Conservation (phyloP, 2,797 vertebrate species). For the Pangasius macronema region DNA sequence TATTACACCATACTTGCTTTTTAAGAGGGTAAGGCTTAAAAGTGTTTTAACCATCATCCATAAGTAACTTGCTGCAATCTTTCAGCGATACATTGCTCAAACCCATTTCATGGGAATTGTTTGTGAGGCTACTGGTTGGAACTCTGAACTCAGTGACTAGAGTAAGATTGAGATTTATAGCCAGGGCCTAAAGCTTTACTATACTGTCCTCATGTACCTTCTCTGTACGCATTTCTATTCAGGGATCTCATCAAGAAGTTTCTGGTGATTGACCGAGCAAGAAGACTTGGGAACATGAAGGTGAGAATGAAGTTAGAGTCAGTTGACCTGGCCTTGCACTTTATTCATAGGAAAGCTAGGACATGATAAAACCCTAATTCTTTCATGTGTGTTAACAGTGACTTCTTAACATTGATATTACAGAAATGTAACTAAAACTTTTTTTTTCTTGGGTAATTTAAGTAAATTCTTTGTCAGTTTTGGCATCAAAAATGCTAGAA, state of each 20-base stretch:
- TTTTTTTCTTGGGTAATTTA: not conserved
- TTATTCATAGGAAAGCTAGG: not conserved
- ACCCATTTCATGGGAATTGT: too few relatives aligned
- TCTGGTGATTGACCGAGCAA: constrained; percentile 90
- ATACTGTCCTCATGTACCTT: not conserved
- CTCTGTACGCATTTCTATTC: constrained; percentile 36
- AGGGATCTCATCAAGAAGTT: constrained; percentile 97
- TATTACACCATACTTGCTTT: not conserved
- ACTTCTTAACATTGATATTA: not conserved
- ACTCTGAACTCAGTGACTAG: not conserved
- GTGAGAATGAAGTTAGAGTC: constrained; percentile 68
- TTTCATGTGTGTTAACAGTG: not conserved
- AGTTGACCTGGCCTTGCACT: not conserved
- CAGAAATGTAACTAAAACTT: not conserved
- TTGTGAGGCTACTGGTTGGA: not conserved
- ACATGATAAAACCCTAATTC: not conserved
- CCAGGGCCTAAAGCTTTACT: not conserved
- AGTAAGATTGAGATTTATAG: not conserved
- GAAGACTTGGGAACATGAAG: constrained; percentile 95
- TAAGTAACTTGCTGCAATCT: not conserved
- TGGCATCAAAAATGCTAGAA: not conserved
- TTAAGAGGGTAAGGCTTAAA: not conserved
- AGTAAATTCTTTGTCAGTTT: not conserved
- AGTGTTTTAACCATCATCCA: not conserved
- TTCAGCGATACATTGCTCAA: not conserved